These are phyloP conservation scores for Stictocephala bisonia DNA, from an alignment of 2,888 invertebrate genomes.

Conservation along the genomic window DNA sequence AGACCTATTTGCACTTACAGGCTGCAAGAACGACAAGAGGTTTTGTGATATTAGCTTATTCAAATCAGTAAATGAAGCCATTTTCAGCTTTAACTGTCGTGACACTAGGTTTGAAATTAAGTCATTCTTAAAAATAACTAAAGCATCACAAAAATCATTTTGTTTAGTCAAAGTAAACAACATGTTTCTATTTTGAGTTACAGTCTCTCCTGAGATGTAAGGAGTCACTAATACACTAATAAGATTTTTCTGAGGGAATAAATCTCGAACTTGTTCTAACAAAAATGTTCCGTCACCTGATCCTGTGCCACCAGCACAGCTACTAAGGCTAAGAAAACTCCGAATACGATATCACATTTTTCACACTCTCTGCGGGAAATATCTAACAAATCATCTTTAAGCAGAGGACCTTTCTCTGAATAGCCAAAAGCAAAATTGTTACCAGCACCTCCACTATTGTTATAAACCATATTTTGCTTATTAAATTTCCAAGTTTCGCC, in stretches of 20 bases:
- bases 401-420: slow-evolving; percentile 63
- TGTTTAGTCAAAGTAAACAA: slow-evolving; percentile 66
- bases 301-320: slow-evolving; percentile 70
- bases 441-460: slow-evolving; percentile 65
- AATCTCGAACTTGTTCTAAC: slow-evolving; percentile 64
- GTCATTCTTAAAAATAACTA: slow-evolving; percentile 67
- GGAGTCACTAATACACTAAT: slow-evolving; percentile 66
- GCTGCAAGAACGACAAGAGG: slow-evolving; percentile 66
- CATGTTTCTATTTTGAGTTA: slow-evolving; percentile 68
- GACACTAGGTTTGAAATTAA: slow-evolving; percentile 64
- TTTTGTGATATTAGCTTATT: slow-evolving; percentile 67
- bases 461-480: slow-evolving; percentile 64
- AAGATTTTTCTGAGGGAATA: slow-evolving; percentile 66
- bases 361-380: slow-evolving; percentile 65
- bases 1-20: slow-evolving; percentile 57
- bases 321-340: slow-evolving; percentile 65
- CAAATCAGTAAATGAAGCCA: slow-evolving; percentile 64
- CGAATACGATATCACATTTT: slow-evolving; percentile 64
- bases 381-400: slow-evolving; percentile 64
- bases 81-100: slow-evolving; percentile 61
- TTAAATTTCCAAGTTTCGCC: slow-evolving; percentile 63
- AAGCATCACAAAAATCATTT: slow-evolving; percentile 64
- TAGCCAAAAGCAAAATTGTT: slow-evolving; percentile 71
- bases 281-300: slow-evolving; percentile 68
- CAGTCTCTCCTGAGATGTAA: slow-evolving; percentile 67